Base-by-base conservation (phyloP, 2,797 vertebrate genomes). In the Leucoraja ocellata region DNA sequence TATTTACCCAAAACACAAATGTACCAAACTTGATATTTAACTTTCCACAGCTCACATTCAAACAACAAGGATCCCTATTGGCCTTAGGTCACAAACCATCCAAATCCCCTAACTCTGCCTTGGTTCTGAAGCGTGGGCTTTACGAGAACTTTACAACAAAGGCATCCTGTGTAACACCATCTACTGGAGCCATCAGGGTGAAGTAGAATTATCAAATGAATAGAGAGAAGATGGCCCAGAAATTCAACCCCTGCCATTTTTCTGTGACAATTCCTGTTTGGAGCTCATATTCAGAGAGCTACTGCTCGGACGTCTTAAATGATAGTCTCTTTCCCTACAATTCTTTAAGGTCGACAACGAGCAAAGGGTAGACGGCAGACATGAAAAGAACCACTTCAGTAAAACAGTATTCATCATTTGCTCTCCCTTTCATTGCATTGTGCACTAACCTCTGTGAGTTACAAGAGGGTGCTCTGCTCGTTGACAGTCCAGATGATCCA, bases 391-490 rank as follows among this genome's bases (percentile, higher is more conserved):
- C 16, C 90, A 92, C 25, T 92, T 92, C 11, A 28, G 71, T 54
- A 76, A 92, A 91, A 77, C 65, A 25, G 13, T 21, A 73, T 46
- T 46, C 46, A 3, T 25, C 39, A 86, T 28, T 93, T 23, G 16
- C 0, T 7, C 79, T 83, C 79, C 32, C 79, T 1, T 46, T 73
- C 63, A 39, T 21, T 71, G 14, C n/a, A 23, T 21, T 32, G 9
- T 95, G 93, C 94, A 93, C 95, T 96, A 94, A 99, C 98, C 98
- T 97, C 97, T 96, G 94, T 98, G 98, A 93, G 97, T 96, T 93
- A 98, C 94, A 94, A 99, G 94, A 0, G 98, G 98, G 94, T 99
- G 98, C 94, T 98, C 98, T 0, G 95, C 95, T 95, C 96, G 96
- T 94, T 97, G 97, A 95, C 98, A 99, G 88, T 96, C 96, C 0